A percentile compares a stretch with the other conserved stretches of the same genome.
Conservation (phyloP, 2,797 vertebrate species). For the Gadopsis bispinosus region DNA sequence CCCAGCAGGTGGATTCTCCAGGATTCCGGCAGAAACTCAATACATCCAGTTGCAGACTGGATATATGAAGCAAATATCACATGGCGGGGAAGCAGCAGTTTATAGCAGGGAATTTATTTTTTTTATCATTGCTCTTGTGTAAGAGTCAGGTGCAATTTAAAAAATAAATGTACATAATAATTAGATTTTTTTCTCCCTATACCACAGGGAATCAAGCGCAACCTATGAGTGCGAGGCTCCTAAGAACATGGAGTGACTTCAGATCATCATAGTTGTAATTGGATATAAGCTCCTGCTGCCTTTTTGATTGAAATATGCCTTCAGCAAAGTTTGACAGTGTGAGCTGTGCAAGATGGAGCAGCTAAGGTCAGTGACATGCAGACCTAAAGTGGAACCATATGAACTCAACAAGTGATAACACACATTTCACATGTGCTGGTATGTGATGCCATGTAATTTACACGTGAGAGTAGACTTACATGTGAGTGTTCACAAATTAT, state of each 20-base stretch:
- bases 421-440: neutral
- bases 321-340: constrained; percentile 64
- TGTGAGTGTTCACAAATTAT: neutral
- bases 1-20: neutral
- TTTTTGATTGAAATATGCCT: constrained; percentile 75
- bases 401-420: constrained; percentile 5
- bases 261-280: constrained; percentile 64
- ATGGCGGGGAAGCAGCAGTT: neutral
- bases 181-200: neutral
- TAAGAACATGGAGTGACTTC: constrained; percentile 56
- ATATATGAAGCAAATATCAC: constrained; percentile 32
- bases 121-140: constrained; percentile 26
- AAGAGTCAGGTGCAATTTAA: constrained; percentile 40
- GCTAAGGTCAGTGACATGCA: constrained; percentile 60
- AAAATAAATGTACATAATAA: constrained; percentile 43
- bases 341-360: constrained; percentile 41
- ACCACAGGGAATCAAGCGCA: constrained; percentile 42
- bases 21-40: constrained; percentile 14
- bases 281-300: constrained; percentile 68
- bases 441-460: neutral
- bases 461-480: neutral
- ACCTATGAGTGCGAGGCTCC: constrained; percentile 26
- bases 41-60: neutral
- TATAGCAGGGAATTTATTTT: neutral
- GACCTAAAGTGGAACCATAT: constrained; percentile 31